phyloP scores from a whole-genome alignment of 2,113 vertebrate species.

The Odocoileus virginianus region DNA sequence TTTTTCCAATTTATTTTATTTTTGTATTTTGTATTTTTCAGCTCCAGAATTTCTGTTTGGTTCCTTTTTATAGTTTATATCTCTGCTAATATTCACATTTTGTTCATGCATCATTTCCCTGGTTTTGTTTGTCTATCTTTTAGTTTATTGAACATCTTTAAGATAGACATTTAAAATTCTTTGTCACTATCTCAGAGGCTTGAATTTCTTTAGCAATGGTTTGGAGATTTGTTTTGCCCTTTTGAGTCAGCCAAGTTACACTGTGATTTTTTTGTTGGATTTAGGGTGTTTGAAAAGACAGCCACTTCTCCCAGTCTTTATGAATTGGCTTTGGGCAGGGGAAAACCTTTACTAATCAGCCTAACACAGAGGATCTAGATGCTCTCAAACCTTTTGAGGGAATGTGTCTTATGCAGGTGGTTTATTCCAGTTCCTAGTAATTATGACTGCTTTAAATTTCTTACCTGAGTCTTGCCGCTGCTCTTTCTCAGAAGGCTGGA shows the following conservation, averaged over 20 bases:
- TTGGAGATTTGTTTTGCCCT: neutral
- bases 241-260: neutral
- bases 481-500: neutral
- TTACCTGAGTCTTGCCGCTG: neutral
- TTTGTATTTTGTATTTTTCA: neutral
- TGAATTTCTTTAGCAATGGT: neutral
- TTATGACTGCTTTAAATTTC: neutral
- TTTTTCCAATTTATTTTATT: neutral
- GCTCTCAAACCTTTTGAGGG: neutral
- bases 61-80: neutral
- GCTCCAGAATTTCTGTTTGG: neutral
- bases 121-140: neutral
- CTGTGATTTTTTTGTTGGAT: neutral
- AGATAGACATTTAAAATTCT: neutral
- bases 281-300: neutral
- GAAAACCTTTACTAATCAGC: neutral
- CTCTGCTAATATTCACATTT: neutral
- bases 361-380: neutral
- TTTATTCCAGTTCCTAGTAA: neutral
- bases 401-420: neutral
- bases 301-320: neutral
- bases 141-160: neutral
- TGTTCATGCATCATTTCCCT: neutral
- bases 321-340: neutral
- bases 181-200: neutral